A percentile compares a stretch with the other conserved stretches of the same genome.
Evolutionary conservation across 2,888 invertebrate species (phyloP).

Genomic region (Lasiommata megera): DNA sequence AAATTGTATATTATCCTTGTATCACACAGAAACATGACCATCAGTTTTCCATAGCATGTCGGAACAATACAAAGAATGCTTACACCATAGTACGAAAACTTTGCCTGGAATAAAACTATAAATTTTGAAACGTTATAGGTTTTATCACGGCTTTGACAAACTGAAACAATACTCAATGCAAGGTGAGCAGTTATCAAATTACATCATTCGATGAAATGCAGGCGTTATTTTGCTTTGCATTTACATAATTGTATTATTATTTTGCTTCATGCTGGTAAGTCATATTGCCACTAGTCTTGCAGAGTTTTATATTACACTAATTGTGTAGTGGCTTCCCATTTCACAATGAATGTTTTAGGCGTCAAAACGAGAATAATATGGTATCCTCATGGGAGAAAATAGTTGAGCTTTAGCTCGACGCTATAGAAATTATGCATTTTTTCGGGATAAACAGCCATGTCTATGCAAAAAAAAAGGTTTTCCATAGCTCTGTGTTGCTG

Average conservation of each 20-base stretch:
- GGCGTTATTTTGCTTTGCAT: conserved; percentile 13
- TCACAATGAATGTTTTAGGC: neutral
- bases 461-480: too few species aligned
- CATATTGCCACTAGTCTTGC: neutral
- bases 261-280: neutral
- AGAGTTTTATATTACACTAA: neutral
- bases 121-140: neutral
- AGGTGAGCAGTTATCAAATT: conserved; percentile 26
- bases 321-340: neutral
- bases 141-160: conserved; percentile 20
- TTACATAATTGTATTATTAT: conserved; percentile 7
- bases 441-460: neutral
- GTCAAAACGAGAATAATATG: too few species aligned
- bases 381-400: too few species aligned
- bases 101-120: neutral
- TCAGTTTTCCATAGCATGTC: neutral
- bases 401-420: too few species aligned
- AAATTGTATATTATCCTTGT: too few species aligned
- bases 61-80: neutral
- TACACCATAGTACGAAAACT: neutral
- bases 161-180: conserved; percentile 24
- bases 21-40: neutral
- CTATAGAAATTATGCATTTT: too few species aligned
- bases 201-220: conserved; percentile 22
- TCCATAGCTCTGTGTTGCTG: too few species aligned